Evolutionary conservation across 2,888 invertebrate species (phyloP).

Genomic region (Piscicola geometra): DNA sequence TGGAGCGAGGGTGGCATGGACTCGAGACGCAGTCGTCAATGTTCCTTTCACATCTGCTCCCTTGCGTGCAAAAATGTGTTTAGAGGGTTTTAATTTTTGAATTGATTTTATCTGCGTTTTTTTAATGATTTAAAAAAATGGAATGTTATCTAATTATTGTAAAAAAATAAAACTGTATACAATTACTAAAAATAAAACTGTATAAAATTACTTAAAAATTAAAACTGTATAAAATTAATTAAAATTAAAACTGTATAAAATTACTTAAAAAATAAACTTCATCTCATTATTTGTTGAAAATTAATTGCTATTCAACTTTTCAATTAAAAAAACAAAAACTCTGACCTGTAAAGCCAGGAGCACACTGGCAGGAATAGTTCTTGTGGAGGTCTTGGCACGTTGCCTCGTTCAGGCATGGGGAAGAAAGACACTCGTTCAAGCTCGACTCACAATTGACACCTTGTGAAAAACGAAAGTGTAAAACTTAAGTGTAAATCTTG

Average conservation of each 20-base stretch:
- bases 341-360: slow-evolving; percentile 61
- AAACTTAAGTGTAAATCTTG: slow-evolving; percentile 43
- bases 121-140: too few species aligned
- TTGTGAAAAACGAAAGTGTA: slow-evolving; percentile 45
- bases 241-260: background rate
- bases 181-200: too few species aligned
- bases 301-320: background rate
- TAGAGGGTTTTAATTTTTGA: background rate
- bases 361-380: slow-evolving; percentile 72
- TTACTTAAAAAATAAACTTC: background rate
- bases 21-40: slow-evolving; percentile 42
- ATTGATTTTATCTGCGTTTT: background rate
- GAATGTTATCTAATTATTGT: background rate
- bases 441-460: slow-evolving; percentile 56
- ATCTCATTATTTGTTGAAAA: background rate
- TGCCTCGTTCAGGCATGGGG: slow-evolving; percentile 59
- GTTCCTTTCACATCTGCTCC: slow-evolving; percentile 46
- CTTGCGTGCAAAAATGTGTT: slow-evolving; percentile 36
- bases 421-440: slow-evolving; percentile 59
- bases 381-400: slow-evolving; percentile 52
- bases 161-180: too few species aligned
- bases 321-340: too few species aligned
- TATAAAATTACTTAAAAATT: too few species aligned
- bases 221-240: background rate
- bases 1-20: slow-evolving; percentile 43